Conservation (phyloP, 2,888 invertebrate genomes). For the Platycheirus rosarum region DNA sequence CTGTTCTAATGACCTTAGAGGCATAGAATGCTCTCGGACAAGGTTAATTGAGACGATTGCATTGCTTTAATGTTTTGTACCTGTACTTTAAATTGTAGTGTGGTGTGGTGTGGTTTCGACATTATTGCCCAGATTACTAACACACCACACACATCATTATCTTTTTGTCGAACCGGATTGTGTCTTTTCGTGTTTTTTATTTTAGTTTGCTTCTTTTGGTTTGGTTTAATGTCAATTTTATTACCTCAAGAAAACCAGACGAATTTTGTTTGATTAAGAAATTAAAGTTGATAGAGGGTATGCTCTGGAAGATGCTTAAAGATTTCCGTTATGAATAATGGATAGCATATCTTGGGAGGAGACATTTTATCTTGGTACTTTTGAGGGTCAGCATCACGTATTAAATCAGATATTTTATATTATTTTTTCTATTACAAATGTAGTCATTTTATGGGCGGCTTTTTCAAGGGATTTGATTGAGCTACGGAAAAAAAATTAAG, state of each 20-base stretch:
- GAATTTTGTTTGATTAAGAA: constrained; percentile 59
- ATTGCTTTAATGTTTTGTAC: constrained; percentile 50
- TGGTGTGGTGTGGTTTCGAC: constrained; percentile 48
- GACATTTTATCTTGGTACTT: constrained; percentile 10
- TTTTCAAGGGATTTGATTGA: not conserved
- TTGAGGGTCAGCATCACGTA: constrained; percentile 30
- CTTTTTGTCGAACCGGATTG: constrained; percentile 52
- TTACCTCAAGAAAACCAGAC: constrained; percentile 32
- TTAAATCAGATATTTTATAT: constrained; percentile 17
- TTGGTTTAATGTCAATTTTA: constrained; percentile 57
- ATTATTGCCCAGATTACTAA: constrained; percentile 49
- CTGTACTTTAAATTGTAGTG: constrained; percentile 31
- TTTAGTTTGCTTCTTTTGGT: constrained; percentile 51
- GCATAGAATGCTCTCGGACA: constrained; percentile 57
- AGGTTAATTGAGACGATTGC: constrained; percentile 69
- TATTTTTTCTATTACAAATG: constrained; percentile 14
- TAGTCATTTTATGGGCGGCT: constrained; percentile 9
- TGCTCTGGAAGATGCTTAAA: constrained; percentile 34
- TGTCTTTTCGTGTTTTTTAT: constrained; percentile 24
- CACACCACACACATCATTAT: constrained; percentile 38
- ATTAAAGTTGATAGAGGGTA: constrained; percentile 30
- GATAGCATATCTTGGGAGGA: constrained; percentile 49
- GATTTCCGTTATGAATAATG: constrained; percentile 59
- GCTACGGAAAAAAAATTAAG: not conserved
- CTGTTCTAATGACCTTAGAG: constrained; percentile 72